Evolutionary conservation across 2,888 invertebrate species (phyloP).

Genomic region (Acleris cristana): DNA sequence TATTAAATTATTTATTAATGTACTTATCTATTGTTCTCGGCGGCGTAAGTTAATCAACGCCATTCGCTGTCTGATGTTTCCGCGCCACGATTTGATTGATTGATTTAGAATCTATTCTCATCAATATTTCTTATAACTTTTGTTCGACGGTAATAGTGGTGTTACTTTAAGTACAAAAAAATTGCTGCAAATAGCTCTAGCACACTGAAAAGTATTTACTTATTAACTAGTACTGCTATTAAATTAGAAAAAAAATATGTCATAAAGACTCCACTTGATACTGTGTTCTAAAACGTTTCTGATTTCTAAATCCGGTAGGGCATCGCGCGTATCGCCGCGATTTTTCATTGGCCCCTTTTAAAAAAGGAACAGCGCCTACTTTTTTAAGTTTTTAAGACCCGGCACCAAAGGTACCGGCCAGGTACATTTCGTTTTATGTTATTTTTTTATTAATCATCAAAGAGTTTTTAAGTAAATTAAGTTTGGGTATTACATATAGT

Average conservation of each 20-base stretch:
- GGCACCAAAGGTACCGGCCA: slow-evolving; percentile 39
- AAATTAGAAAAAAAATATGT: no score
- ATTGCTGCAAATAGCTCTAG: no score
- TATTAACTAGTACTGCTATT: no score
- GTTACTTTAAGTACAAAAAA: no score
- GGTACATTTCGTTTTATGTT: slow-evolving; percentile 34
- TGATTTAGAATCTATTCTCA: no score
- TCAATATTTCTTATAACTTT: no score
- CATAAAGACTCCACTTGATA: slow-evolving; percentile 35
- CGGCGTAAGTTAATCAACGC: not conserved
- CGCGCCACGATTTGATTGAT: no score
- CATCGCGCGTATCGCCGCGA: slow-evolving; percentile 66
- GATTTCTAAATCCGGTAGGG: slow-evolving; percentile 77
- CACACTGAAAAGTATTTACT: no score
- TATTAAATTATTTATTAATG: not conserved
- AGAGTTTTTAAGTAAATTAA: slow-evolving; percentile 25
- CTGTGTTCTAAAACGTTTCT: slow-evolving; percentile 53
- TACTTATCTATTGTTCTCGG: slow-evolving; percentile 2
- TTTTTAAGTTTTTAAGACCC: slow-evolving; percentile 45
- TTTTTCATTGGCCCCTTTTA: slow-evolving; percentile 73
- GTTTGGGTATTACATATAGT: slow-evolving; percentile 27
- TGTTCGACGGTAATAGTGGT: no score
- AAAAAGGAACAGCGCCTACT: slow-evolving; percentile 56
- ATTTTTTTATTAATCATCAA: slow-evolving; percentile 25
- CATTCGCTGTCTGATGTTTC: no score